phyloP scores from a whole-genome alignment of 2,797 vertebrate species.

The Chaunax sp. region DNA sequence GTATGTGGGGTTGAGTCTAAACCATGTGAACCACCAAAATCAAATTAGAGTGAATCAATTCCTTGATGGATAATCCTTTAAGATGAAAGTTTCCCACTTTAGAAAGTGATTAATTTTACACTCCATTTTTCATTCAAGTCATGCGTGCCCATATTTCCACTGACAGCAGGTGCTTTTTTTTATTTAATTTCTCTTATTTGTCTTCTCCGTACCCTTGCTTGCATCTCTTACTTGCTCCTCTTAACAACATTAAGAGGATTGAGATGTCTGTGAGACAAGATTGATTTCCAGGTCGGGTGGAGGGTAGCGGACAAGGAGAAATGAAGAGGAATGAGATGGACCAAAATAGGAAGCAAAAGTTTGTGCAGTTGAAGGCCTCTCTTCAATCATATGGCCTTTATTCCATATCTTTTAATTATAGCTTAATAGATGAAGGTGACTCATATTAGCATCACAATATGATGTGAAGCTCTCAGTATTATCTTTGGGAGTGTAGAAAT shows the following conservation, averaged over 20 bases:
- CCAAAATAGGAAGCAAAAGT: constrained; percentile 27
- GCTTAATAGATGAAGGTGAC: not conserved
- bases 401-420: constrained; percentile 2
- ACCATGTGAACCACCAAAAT: constrained; percentile 14
- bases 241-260: constrained; percentile 28
- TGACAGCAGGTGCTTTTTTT: constrained; percentile 1
- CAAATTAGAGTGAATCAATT: constrained; percentile 21
- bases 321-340: not conserved
- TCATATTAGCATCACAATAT: constrained; percentile 15
- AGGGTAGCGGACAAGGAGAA: constrained; percentile 23
- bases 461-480: constrained; percentile 14
- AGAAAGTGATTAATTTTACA: constrained; percentile 7
- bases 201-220: not conserved
- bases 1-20: constrained; percentile 2
- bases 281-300: constrained; percentile 31
- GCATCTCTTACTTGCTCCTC: constrained; percentile 13
- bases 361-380: constrained; percentile 15
- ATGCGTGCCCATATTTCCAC: not conserved
- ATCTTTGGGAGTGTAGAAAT: constrained; percentile 17
- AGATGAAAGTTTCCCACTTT: constrained; percentile 14
- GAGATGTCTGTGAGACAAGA: constrained; percentile 9
- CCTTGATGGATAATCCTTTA: constrained; percentile 9
- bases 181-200: constrained; percentile 16
- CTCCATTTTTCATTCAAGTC: constrained; percentile 24
- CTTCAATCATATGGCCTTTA: constrained; percentile 2